A percentile compares a stretch with the other conserved stretches of the same genome.
Evolutionary conservation across 1,140 invertebrate species (phyloP).

Genomic region (Papilio polytes): DNA sequence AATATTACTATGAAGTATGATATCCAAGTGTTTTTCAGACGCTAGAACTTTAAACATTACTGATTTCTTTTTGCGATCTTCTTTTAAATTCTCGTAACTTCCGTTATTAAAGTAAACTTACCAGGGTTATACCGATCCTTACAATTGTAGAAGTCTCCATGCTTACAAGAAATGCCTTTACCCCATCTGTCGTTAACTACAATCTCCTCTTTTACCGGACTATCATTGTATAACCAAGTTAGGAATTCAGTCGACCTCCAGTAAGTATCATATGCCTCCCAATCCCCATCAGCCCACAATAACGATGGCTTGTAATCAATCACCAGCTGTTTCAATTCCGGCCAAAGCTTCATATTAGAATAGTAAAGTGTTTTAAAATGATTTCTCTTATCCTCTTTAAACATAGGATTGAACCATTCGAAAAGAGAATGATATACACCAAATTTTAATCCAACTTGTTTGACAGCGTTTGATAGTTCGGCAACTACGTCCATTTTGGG

Average conservation of each 20-base stretch:
- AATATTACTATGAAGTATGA: too few relatives aligned
- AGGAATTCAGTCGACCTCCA: constrained; percentile 92
- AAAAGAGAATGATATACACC: constrained; percentile 95
- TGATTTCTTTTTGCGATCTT: too few relatives aligned
- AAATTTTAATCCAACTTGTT: constrained; percentile 88
- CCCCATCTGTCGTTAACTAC: constrained; percentile 97
- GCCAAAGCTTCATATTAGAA: constrained; percentile 88
- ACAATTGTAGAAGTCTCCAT: constrained; percentile 95
- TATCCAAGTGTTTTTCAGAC: too few relatives aligned
- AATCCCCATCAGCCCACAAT: constrained; percentile 97
- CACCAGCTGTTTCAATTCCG: constrained; percentile 90
- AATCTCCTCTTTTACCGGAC: constrained; percentile 94
- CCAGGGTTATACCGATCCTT: constrained; percentile 95
- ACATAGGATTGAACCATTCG: constrained; percentile 96
- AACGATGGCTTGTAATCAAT: constrained; percentile 94
- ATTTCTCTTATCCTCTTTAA: constrained; percentile 88
- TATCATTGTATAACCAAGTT: constrained; percentile 97
- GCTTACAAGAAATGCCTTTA: constrained; percentile 89
- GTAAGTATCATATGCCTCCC: constrained; percentile 92
- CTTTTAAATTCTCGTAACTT: neutral
- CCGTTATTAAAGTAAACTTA: constrained; percentile 55
- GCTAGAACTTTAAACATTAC: too few relatives aligned
- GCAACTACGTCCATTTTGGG: constrained; percentile 92
- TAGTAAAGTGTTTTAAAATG: constrained; percentile 88
- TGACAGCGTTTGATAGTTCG: constrained; percentile 89